Base-by-base conservation (phyloP, 2,888 invertebrate species). In the Isoperla grammatica region DNA sequence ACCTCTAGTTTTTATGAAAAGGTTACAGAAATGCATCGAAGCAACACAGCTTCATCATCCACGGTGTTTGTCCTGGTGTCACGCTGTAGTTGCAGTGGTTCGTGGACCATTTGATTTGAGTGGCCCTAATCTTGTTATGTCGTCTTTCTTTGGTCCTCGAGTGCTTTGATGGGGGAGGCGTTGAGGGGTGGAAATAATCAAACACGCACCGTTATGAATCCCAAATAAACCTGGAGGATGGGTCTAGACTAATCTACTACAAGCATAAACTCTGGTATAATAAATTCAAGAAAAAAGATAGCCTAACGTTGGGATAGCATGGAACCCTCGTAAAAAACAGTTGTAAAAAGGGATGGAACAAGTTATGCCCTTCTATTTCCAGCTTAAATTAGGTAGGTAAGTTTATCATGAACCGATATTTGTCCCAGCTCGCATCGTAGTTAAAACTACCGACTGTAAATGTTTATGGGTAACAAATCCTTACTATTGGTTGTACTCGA, bases 271-370 rank as follows among this genome's bases (percentile, higher is more conserved):
- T 50, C n/a, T 53, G 53, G 19, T 53, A 15, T 13, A 29, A 29
- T 29, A 53, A 17, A 53, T 53, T 53, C 39, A 39, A 53, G 39
- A 53, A 53, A 37, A 20, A 39, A 53, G 39, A 53, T 37, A 53
- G n/a, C n/a, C n/a, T n/a, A 39, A 29, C 4, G 29, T 29, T 29
- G 53, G 53, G 35, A 39, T 53, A 50, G 15, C 37, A 45, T 37
- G 37, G 11, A 53, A 29, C 37, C 39, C 11, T 53, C 53, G 20
- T 53, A 53, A 53, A 53, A 53, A 53, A 20, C 8, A 15, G 53
- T 20, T 53, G 53, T 53, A 53, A 53, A 53, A 53, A 53, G 53
- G 53, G 53, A 39, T 53, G 53, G 39, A 53, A 53, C 53, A 12
- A 39, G 53, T 53, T 53, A 53, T 53, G 53, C 53, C 53, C 53